phyloP scores from a whole-genome alignment of 2,888 invertebrate species.

The Conops quadrifasciatus region DNA sequence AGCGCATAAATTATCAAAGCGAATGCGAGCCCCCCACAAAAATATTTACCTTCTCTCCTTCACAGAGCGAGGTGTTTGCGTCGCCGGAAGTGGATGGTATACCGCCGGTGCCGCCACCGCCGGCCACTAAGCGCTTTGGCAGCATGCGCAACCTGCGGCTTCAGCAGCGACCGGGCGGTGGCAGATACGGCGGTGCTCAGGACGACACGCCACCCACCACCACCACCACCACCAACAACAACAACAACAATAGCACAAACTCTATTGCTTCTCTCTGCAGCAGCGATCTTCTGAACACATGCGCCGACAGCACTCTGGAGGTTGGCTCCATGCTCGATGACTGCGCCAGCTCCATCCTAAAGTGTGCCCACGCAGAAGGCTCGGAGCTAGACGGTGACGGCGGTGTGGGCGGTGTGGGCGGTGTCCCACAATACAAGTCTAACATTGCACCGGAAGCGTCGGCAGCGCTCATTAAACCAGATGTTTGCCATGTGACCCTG shows the following conservation, averaged over 20 bases:
- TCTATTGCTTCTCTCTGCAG: constrained; percentile 54
- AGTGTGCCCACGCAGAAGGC: constrained; percentile 58
- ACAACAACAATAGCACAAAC: constrained; percentile 43
- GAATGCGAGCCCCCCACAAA: too few relatives aligned
- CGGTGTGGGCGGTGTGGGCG: constrained; percentile 1
- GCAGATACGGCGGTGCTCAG: constrained; percentile 14
- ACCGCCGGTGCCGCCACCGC: constrained; percentile 64
- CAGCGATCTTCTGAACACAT: constrained; percentile 54
- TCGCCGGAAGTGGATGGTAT: constrained; percentile 62
- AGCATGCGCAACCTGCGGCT: constrained; percentile 57
- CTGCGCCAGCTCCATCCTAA: constrained; percentile 61
- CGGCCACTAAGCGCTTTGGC: constrained; percentile 58
- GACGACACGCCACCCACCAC: constrained; percentile 39
- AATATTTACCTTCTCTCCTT: constrained; percentile 22
- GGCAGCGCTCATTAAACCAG: constrained; percentile 49
- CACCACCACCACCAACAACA: constrained; percentile 40
- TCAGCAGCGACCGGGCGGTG: constrained; percentile 28
- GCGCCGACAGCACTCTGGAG: constrained; percentile 51
- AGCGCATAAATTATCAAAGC: too few relatives aligned
- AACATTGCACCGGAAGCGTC: constrained; percentile 42
- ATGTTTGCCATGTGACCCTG: constrained; percentile 51
- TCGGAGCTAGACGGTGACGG: constrained; percentile 44
- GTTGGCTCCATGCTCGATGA: constrained; percentile 59
- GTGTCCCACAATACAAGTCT: constrained; percentile 29
- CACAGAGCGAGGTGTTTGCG: constrained; percentile 57